A percentile compares a stretch with the other conserved stretches of the same genome.
Evolutionary conservation across 1,140 invertebrate species (phyloP).

Genomic region (Mercenaria mercenaria): DNA sequence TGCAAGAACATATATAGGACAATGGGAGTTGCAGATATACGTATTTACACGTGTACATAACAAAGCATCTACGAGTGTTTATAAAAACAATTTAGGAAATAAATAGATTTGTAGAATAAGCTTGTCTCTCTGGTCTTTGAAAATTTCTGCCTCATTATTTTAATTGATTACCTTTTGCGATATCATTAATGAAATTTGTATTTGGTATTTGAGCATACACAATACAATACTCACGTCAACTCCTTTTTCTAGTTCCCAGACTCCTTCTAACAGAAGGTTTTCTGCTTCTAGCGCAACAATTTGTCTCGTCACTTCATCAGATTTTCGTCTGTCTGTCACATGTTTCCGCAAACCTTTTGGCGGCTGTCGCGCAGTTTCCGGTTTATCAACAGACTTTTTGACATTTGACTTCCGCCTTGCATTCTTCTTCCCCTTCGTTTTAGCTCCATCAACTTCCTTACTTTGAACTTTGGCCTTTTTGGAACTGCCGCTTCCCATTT

Average conservation of each 20-base stretch:
- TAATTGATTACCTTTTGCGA: too few relatives aligned
- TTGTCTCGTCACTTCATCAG: not conserved
- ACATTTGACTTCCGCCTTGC: not conserved
- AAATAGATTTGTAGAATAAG: too few relatives aligned
- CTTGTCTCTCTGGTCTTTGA: too few relatives aligned
- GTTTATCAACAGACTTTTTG: not conserved
- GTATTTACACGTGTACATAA: too few relatives aligned
- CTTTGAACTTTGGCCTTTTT: not conserved
- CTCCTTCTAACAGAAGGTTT: not conserved
- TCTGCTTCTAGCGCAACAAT: not conserved
- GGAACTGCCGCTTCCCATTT: conserved; percentile 39
- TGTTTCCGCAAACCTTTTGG: conserved; percentile 39
- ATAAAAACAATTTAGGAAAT: too few relatives aligned
- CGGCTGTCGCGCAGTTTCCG: not conserved
- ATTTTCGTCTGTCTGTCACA: not conserved
- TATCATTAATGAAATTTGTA: too few relatives aligned
- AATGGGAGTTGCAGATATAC: not conserved
- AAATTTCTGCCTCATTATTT: too few relatives aligned
- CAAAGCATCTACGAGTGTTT: too few relatives aligned
- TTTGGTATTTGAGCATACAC: too few relatives aligned
- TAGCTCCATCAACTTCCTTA: not conserved
- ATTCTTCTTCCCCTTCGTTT: not conserved
- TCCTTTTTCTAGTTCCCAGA: conserved; percentile 60
- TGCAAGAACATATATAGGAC: not conserved
- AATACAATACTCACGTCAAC: conserved; percentile 36